A percentile compares a stretch with the other conserved stretches of the same genome.
Conservation (phyloP, 2,888 invertebrate genomes). For the Thymelicus acteon region DNA sequence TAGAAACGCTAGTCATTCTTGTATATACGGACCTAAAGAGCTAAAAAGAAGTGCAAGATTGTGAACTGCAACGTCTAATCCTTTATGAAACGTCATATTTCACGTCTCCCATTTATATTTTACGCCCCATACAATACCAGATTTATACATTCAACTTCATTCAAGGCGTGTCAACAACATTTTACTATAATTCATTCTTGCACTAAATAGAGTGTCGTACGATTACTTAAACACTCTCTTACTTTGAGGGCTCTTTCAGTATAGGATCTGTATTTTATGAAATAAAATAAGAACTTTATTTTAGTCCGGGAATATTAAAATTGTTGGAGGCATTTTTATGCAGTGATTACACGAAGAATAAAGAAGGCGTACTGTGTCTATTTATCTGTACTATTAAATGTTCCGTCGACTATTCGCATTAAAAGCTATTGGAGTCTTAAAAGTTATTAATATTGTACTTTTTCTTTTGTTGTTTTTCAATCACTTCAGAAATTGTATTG, state of each 20-base stretch:
- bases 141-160: conserved; percentile 14
- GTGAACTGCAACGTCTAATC: background rate
- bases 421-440: no score
- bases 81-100: conserved; percentile 10
- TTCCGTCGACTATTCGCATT: no score
- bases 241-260: background rate
- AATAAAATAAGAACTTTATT: background rate
- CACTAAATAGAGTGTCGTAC: conserved; percentile 14
- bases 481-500: conserved; percentile 28
- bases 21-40: no score
- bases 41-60: background rate
- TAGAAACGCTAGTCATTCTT: no score
- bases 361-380: no score
- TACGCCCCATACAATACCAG: background rate
- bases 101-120: conserved; percentile 13
- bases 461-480: conserved; percentile 20
- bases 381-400: no score
- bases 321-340: no score
- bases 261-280: conserved; percentile 1
- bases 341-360: no score
- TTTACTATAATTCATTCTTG: conserved; percentile 19
- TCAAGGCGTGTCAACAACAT: conserved; percentile 6
- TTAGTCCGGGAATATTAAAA: background rate
- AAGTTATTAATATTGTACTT: background rate
- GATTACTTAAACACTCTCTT: conserved; percentile 9